Conservation (phyloP, 1,140 invertebrate genomes). For the Amyelois transitella region DNA sequence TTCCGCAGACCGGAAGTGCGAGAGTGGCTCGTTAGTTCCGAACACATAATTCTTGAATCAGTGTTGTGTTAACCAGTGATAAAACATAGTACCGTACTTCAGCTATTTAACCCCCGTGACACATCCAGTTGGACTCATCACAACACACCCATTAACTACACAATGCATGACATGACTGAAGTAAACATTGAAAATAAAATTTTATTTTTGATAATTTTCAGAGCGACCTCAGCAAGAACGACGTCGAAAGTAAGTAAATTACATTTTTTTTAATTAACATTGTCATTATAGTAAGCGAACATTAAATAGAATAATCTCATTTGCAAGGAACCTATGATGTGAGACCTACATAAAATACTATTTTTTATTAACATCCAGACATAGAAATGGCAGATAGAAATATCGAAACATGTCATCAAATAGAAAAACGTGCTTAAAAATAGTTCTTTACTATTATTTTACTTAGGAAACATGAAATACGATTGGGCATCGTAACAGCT, state of each 20-base stretch:
- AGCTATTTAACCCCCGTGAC: background rate
- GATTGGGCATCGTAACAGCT: slow-evolving; percentile 37
- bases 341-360: too few species aligned
- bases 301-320: too few species aligned
- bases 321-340: too few species aligned
- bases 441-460: too few species aligned
- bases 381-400: too few species aligned
- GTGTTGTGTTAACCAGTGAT: slow-evolving; percentile 62
- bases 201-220: slow-evolving; percentile 75
- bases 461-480: slow-evolving; percentile 18
- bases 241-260: slow-evolving; percentile 83
- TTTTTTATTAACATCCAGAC: too few species aligned
- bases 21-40: slow-evolving; percentile 22
- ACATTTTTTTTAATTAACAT: slow-evolving; percentile 10
- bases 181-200: slow-evolving; percentile 51
- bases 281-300: too few species aligned
- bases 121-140: slow-evolving; percentile 10
- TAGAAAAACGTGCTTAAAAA: background rate
- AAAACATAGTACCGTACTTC: slow-evolving; percentile 35
- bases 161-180: slow-evolving; percentile 37
- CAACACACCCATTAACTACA: slow-evolving; percentile 35
- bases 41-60: slow-evolving; percentile 20
- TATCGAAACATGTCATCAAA: too few species aligned
- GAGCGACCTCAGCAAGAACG: slow-evolving; percentile 82
- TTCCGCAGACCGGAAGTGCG: slow-evolving; percentile 63